Base-by-base conservation (phyloP, 2,797 vertebrate genomes). In the Myripristis jacobus region DNA sequence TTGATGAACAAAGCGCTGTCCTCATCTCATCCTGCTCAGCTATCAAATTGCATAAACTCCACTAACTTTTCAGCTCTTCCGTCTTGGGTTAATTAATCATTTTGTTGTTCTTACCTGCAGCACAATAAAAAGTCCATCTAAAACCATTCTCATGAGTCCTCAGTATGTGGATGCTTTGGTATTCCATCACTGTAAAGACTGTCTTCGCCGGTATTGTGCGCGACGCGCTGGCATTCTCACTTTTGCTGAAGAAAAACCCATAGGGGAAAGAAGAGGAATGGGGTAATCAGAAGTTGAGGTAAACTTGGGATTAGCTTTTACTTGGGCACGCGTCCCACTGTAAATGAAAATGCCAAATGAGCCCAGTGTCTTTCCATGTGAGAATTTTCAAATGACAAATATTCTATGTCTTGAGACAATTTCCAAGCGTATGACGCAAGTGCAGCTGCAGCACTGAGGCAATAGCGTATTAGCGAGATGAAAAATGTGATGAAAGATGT, bases 241-340 rank as follows among this genome's bases (percentile, higher is more conserved):
- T 56, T 85, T 73, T 72, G 51, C 52, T 64, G 55, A 8, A 18
- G 2, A 65, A 15, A 53, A 60, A 66, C 29, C 29, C 58, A 64
- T 38, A 13, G 34, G 19, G 34, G 19, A 29, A 10, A 1, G 38
- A 59, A 56, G n/a, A 6, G 1, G 25, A 25, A 43, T 8, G 13
- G 19, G 18, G 5, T 41, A n/a, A 58, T 46, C 41, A 67, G 4
- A 50, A 31, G 15, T 68, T 75, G 19, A 66, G n/a, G 59, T 25
- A 27, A 55, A 72, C 50, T 53, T 46, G 21, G 24, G 47, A 50
- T 21, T 22, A 2, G 18, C 15, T 54, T 79, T 56, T 46, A 41
- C 29, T 51, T 38, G 7, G 4, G 18, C n/a, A 54, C 8, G 10
- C 15, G 8, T 16, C 16, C 21, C 43, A 41, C 6, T 50, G 6